Percentiles rank a stretch among this genome's conserved stretches.
Conservation (phyloP, 2,797 vertebrate species). For the Phrynocephalus guinanensis region DNA sequence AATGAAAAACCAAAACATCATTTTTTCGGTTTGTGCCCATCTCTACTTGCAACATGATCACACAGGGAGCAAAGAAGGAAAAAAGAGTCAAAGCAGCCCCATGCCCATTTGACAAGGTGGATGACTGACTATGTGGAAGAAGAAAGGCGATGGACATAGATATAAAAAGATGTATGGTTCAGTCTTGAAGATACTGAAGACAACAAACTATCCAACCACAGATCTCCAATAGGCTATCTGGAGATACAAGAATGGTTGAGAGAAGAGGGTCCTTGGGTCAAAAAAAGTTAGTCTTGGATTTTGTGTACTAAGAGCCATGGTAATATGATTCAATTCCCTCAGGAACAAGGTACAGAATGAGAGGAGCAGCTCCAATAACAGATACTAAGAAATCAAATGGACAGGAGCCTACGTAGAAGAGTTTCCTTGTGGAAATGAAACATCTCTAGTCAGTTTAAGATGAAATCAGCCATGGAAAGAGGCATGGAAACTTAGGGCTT, state of each 20-base stretch:
- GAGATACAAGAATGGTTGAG: not conserved
- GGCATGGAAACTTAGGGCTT: not conserved
- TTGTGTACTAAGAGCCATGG: too few relatives aligned
- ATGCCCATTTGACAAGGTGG: too few relatives aligned
- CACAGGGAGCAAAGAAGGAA: too few relatives aligned
- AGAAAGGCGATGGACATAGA: not conserved
- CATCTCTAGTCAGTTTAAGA: not conserved
- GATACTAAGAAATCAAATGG: not conserved
- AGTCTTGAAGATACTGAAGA: not conserved
- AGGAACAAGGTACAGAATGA: not conserved
- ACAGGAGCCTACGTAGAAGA: not conserved
- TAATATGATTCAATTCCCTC: not conserved
- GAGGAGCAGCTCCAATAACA: not conserved
- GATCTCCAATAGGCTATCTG: not conserved
- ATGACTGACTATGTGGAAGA: not conserved
- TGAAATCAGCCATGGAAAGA: not conserved
- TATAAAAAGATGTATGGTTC: not conserved
- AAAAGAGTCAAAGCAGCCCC: too few relatives aligned
- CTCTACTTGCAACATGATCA: too few relatives aligned
- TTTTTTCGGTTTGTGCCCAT: too few relatives aligned
- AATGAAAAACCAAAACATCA: too few relatives aligned
- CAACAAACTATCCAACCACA: too few relatives aligned
- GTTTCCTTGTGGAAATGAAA: not conserved
- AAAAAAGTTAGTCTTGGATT: too few relatives aligned
- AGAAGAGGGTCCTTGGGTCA: not conserved